Conservation (phyloP, 2,888 invertebrate genomes). For the Gymnosoma rotundatum region DNA sequence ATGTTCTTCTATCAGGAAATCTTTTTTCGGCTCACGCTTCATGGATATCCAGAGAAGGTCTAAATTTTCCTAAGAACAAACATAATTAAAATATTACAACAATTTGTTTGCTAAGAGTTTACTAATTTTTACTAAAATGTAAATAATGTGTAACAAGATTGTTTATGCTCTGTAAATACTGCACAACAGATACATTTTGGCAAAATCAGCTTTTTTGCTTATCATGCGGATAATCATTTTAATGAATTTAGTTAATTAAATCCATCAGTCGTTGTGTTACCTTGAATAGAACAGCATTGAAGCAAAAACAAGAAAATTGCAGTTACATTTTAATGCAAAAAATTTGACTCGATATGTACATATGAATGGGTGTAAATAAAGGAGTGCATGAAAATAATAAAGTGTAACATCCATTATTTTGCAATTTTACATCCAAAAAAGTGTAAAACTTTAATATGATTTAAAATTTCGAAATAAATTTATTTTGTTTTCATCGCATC, state of each 20-base stretch:
- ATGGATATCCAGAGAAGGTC: no score
- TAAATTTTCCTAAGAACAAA: no score
- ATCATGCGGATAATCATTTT: slow-evolving; percentile 66
- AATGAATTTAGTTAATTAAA: slow-evolving; percentile 69
- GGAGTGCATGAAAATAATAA: background rate
- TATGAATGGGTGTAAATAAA: background rate
- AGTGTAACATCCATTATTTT: background rate
- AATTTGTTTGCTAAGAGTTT: no score
- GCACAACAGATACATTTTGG: slow-evolving; percentile 26
- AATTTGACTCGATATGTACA: slow-evolving; percentile 15
- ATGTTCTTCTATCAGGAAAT: no score
- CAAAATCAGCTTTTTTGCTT: slow-evolving; percentile 52
- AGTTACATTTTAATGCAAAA: slow-evolving; percentile 50
- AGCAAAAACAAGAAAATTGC: slow-evolving; percentile 18
- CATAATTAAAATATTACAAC: no score
- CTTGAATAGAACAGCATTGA: slow-evolving; percentile 52
- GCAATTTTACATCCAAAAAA: no score
- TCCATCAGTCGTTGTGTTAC: slow-evolving; percentile 51
- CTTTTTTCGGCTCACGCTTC: no score
- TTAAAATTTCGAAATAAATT: no score
- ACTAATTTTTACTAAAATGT: background rate
- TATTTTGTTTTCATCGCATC: no score
- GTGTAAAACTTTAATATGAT: no score
- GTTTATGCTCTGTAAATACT: background rate
- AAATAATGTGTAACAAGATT: background rate